These are phyloP conservation scores for Armadillidium nasatum DNA, from an alignment of 1,140 invertebrate species.

Conservation along the genomic window DNA sequence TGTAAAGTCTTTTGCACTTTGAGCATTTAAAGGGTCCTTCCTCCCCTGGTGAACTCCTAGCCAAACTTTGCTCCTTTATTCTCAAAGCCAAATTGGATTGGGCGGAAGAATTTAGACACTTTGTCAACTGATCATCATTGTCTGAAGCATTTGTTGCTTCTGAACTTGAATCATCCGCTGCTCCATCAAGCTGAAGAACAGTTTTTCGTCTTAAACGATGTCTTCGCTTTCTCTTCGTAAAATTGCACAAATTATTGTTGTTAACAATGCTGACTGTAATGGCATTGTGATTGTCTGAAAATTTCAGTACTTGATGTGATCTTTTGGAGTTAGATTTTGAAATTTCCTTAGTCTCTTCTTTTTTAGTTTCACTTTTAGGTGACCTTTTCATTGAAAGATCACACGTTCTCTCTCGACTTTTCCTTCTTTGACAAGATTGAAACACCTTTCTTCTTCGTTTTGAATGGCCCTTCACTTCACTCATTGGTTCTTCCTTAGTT, in stretches of 20 bases:
- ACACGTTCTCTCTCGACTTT: background rate
- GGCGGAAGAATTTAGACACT: background rate
- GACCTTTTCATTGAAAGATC: constrained; percentile 21
- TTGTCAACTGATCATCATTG: background rate
- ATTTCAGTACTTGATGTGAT: constrained; percentile 36
- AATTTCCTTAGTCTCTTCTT: constrained; percentile 18
- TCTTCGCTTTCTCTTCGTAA: constrained; percentile 37
- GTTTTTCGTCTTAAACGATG: constrained; percentile 45
- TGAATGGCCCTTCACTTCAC: constrained; percentile 13
- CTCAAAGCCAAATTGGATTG: constrained; percentile 39
- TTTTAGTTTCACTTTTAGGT: constrained; percentile 30
- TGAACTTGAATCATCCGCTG: constrained; percentile 54
- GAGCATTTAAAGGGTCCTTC: constrained; percentile 77
- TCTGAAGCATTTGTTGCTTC: constrained; percentile 17
- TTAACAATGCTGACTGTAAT: constrained; percentile 45
- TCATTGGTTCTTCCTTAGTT: constrained; percentile 23
- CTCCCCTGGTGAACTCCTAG: constrained; percentile 44
- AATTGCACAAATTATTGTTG: constrained; percentile 44
- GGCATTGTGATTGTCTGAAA: constrained; percentile 42
- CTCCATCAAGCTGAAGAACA: constrained; percentile 60
- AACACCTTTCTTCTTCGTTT: constrained; percentile 19
- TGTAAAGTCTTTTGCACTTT: constrained; percentile 79
- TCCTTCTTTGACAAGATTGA: background rate
- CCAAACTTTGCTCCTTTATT: constrained; percentile 43
- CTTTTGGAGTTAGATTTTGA: background rate